These are phyloP conservation scores for Stenoptilia bipunctidactyla DNA, from an alignment of 2,888 invertebrate genomes.

Conservation along the genomic window DNA sequence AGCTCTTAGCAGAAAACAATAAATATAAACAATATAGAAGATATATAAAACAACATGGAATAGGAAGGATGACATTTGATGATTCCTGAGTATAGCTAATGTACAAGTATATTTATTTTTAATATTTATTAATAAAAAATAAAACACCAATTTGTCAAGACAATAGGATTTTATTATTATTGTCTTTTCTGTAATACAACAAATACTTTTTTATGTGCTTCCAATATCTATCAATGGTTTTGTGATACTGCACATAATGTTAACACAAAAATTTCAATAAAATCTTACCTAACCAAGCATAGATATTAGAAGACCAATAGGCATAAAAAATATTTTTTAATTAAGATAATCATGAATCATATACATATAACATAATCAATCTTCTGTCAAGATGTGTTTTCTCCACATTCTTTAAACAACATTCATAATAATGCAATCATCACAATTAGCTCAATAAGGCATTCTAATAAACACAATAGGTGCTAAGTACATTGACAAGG, in stretches of 20 bases:
- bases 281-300: too few species aligned
- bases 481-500: background rate
- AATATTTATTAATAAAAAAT: slow-evolving; percentile 1
- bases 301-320: too few species aligned
- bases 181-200: background rate
- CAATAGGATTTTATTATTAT: slow-evolving; percentile 1
- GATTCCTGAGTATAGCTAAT: slow-evolving; percentile 71
- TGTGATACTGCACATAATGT: too few species aligned
- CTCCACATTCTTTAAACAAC: slow-evolving; percentile 24
- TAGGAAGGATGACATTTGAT: slow-evolving; percentile 92
- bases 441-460: slow-evolving; percentile 60
- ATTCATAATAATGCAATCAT: slow-evolving; percentile 41
- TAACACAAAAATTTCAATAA: too few species aligned
- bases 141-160: background rate
- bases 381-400: slow-evolving; percentile 26
- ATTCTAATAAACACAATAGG: slow-evolving; percentile 23
- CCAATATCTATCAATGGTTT: too few species aligned
- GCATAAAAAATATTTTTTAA: background rate
- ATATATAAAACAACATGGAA: slow-evolving; percentile 91
- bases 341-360: slow-evolving; percentile 11
- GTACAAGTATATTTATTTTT: background rate
- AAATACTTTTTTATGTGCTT: background rate
- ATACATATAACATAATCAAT: slow-evolving; percentile 37
- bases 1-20: slow-evolving; percentile 86
- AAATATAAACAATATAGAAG: slow-evolving; percentile 90